Evolutionary conservation across 2,797 vertebrate genomes (phyloP).

Genomic region (Chloroceryle amazona): DNA sequence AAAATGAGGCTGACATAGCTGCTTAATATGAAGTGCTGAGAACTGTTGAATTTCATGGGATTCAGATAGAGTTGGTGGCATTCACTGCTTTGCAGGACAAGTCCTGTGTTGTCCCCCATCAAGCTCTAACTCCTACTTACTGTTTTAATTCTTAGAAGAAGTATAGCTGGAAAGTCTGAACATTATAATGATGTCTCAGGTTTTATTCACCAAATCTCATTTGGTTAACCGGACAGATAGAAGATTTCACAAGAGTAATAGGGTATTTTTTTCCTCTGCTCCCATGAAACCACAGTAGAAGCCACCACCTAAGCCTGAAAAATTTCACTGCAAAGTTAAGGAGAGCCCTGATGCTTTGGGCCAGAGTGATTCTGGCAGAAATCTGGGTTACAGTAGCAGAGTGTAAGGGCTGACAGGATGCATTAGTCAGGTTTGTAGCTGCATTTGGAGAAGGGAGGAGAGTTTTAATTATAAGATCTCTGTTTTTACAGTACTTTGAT

Average conservation of each 20-base stretch:
- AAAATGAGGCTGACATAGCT: background rate
- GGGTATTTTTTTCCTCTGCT: background rate
- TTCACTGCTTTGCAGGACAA: background rate
- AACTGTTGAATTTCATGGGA: background rate
- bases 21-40: background rate
- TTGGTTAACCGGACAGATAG: background rate
- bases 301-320: background rate
- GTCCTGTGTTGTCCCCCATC: background rate
- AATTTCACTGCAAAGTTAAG: background rate
- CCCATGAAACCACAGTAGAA: background rate
- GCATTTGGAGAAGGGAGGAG: background rate
- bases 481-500: background rate
- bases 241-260: background rate
- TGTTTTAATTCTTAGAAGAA: background rate
- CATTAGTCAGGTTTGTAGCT: background rate
- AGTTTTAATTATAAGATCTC: background rate
- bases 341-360: background rate
- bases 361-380: background rate
- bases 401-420: background rate
- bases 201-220: background rate
- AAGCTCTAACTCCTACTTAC: background rate
- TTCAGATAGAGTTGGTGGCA: background rate
- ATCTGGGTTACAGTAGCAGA: background rate
- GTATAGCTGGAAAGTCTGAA: background rate
- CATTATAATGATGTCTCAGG: background rate